phyloP scores from a whole-genome alignment of 2,888 invertebrate species.

The Callyntrura sp. region DNA sequence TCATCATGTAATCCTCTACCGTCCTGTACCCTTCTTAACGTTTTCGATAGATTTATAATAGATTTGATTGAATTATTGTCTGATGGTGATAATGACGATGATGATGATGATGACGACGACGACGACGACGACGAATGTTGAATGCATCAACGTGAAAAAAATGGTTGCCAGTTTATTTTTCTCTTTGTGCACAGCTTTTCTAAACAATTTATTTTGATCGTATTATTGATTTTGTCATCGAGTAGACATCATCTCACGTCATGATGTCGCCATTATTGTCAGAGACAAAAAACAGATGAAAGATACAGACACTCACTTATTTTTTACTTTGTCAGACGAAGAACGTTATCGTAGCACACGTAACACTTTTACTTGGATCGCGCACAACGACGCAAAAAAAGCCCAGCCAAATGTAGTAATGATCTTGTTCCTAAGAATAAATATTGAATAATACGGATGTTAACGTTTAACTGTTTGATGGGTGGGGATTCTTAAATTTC shows the following conservation, averaged over 20 bases:
- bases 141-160: neutral
- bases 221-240: constrained; percentile 40
- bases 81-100: no score
- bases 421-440: constrained; percentile 1
- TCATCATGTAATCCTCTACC: constrained; percentile 35
- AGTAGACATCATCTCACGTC: constrained; percentile 17
- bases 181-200: neutral
- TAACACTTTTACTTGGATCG: constrained; percentile 24
- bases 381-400: constrained; percentile 3
- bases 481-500: neutral
- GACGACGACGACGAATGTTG: no score
- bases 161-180: neutral
- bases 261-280: constrained; percentile 39
- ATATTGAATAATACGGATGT: constrained; percentile 10
- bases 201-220: neutral
- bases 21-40: constrained; percentile 3
- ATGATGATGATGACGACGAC: no score
- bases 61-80: neutral
- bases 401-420: neutral
- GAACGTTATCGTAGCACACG: no score
- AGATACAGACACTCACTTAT: neutral
- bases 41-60: constrained; percentile 9
- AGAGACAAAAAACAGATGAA: constrained; percentile 9
- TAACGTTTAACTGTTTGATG: neutral
- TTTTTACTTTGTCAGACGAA: constrained; percentile 14